phyloP scores from a whole-genome alignment of 1,140 invertebrate species.

The Aporrectodea caliginosa region DNA sequence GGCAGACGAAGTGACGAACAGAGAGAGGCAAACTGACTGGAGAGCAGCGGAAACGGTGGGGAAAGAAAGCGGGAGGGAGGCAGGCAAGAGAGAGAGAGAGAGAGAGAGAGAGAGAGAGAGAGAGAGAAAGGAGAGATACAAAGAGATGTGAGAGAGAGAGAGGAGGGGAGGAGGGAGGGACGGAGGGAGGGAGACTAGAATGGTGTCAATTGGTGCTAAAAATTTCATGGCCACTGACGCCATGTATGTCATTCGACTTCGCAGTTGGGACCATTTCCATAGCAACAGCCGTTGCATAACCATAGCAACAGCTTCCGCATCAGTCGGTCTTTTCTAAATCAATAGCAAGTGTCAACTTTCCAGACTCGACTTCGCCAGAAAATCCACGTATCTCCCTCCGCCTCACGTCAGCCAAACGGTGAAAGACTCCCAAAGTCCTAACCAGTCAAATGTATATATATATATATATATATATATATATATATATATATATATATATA shows the following conservation, averaged over 20 bases:
- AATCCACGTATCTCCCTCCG: not conserved
- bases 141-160: slow-evolving; percentile 1
- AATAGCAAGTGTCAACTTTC: not conserved
- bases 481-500: not conserved
- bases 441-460: not conserved
- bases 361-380: not conserved
- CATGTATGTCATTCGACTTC: not conserved
- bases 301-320: not conserved
- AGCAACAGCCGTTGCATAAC: not conserved
- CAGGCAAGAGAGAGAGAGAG: not conserved
- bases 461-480: slow-evolving; percentile 4
- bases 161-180: too few relatives aligned
- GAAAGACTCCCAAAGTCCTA: not conserved
- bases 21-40: too few relatives aligned
- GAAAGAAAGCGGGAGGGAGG: too few relatives aligned
- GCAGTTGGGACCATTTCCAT: not conserved
- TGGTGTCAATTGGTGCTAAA: too few relatives aligned
- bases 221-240: too few relatives aligned
- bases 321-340: not conserved
- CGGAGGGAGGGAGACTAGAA: too few relatives aligned
- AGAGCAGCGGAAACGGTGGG: too few relatives aligned
- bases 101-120: slow-evolving; percentile 1
- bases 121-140: too few relatives aligned
- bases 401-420: not conserved
- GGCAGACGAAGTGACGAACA: too few relatives aligned